These are phyloP conservation scores for Echinometra lucunter DNA, from an alignment of 53 echinoderm and acorn worm genomes.

Conservation along the genomic window DNA sequence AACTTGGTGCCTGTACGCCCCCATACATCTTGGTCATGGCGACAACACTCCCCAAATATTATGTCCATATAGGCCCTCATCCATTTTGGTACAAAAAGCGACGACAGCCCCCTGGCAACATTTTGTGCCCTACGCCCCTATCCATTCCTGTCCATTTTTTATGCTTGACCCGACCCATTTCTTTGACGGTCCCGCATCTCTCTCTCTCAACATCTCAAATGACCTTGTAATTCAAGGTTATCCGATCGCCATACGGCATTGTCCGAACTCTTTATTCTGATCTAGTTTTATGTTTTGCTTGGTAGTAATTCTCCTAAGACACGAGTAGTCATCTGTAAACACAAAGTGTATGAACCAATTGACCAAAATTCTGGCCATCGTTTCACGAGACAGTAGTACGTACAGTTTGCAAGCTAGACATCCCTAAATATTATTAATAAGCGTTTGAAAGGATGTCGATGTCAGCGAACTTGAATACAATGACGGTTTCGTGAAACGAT, in stretches of 20 bases:
- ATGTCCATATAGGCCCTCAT: too few species aligned
- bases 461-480: too few species aligned
- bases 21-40: neutral
- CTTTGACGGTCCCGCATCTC: neutral
- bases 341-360: neutral
- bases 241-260: neutral
- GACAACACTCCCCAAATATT: too few species aligned
- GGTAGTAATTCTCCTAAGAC: neutral
- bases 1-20: neutral
- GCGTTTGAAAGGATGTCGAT: too few species aligned
- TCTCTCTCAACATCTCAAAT: slow-evolving; percentile 34
- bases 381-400: too few species aligned
- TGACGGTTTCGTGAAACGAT: too few species aligned
- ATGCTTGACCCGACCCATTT: slow-evolving; percentile 39
- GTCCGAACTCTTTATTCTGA: neutral
- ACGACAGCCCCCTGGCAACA: neutral
- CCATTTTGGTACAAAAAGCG: too few species aligned
- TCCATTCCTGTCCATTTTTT: neutral
- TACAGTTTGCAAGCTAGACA: too few species aligned
- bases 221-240: slow-evolving; percentile 44
- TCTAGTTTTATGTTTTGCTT: neutral
- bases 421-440: too few species aligned
- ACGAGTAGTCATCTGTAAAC: neutral
- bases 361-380: too few species aligned
- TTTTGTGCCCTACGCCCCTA: neutral